Evolutionary conservation across 2,888 invertebrate genomes (phyloP), one percentile per base, ranked within the genome.

Genomic region (Incurvaria masculella): DNA sequence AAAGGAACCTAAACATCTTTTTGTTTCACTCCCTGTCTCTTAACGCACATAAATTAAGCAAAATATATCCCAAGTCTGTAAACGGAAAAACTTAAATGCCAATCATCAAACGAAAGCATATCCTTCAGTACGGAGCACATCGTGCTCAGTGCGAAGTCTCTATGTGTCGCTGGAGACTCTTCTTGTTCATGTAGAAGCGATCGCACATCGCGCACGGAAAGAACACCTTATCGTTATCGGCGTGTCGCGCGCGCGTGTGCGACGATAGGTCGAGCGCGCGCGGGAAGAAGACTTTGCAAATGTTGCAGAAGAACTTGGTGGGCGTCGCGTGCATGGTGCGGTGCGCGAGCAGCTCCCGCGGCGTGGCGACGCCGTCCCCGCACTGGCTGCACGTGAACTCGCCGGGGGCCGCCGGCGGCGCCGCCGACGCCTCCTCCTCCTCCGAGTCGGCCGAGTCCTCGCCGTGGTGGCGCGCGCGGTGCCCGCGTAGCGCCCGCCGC

Each of bases 141-240:
- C 4, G 53, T 20, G 48, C 67, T 78, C 72, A 76, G 63, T 83
- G 83, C 14, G 76, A 70, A 61, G 72, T 73, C 45, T 78, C 70
- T 52, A 83, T 79, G 61, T 83, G 83, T 23, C 80, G 69, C 43
- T 79, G 76, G 53, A 83, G 72, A 47, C 80, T 79, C 52, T 73
- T 70, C 56, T 74, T 79, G 57, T 76, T 80, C 68, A 80, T 79
- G 54, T 81, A 80, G 56, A 81, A 81, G 4, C 80, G 73, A 49
- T 81, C 79, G 57, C 83, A 83, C 66, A 83, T 74, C 51, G 74
- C 79, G 60, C 83, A 83, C 1, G 79, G 81, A 63, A 78, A 82
- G 47, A 81, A 78, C n/a, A 76, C 71, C 51, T 78, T 81, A 14
- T 79, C 74, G 57, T 76, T 79, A 52, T 75, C 74, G 0, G 74